Evolutionary conservation across 2,797 vertebrate genomes (phyloP).

Genomic region (Remorina albescens): DNA sequence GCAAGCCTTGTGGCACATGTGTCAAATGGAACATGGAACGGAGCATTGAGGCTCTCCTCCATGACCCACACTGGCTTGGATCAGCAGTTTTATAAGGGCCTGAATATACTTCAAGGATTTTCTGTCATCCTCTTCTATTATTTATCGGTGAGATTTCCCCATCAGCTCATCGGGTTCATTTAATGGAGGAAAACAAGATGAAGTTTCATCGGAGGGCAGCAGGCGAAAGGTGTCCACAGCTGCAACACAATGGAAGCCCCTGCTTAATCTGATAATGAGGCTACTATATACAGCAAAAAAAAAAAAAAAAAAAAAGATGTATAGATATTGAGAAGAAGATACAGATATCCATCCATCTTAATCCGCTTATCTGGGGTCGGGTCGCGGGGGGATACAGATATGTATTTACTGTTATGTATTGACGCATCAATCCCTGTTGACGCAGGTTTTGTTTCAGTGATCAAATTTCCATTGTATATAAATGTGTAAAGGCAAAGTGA

Average conservation of each 20-base stretch:
- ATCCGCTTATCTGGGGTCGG: too few species aligned
- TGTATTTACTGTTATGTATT: too few species aligned
- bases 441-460: not conserved
- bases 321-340: not conserved
- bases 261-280: not conserved
- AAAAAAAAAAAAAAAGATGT: too few species aligned
- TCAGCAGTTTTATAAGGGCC: not conserved
- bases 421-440: not conserved
- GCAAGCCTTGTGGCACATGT: too few species aligned
- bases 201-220: not conserved
- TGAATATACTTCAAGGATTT: slow-evolving; percentile 1
- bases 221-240: not conserved
- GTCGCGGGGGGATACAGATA: too few species aligned
- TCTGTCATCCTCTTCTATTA: not conserved
- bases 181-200: not conserved
- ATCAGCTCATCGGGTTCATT: not conserved
- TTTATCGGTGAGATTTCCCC: not conserved
- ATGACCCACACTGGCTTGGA: not conserved
- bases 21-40: too few species aligned
- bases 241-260: not conserved
- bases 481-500: not conserved
- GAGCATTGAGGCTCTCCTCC: too few species aligned
- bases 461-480: not conserved
- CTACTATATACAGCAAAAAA: not conserved
- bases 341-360: too few species aligned